Conservation (phyloP, 2,113 vertebrate species). For the Brevimyrus niger region DNA sequence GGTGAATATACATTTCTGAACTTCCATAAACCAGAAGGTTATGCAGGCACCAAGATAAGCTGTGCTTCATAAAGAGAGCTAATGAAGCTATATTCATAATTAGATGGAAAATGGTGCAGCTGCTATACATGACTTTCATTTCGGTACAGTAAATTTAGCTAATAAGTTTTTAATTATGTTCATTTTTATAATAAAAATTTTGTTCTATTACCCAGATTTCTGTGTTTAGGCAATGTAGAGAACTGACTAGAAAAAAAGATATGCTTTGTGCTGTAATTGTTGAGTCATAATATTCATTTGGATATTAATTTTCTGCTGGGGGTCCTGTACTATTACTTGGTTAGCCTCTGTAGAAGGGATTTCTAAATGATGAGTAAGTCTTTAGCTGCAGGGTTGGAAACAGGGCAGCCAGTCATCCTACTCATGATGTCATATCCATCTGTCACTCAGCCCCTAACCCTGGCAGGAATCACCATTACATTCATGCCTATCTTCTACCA, state of each 20-base stretch:
- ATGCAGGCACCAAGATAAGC: neutral
- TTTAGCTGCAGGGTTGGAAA: constrained; percentile 42
- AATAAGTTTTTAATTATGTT: neutral
- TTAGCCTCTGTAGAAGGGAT: constrained; percentile 23
- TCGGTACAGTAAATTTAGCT: neutral
- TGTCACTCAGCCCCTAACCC: constrained; percentile 46
- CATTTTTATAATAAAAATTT: neutral
- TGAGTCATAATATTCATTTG: constrained; percentile 47
- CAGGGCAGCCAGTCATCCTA: constrained; percentile 43
- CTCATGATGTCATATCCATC: constrained; percentile 53
- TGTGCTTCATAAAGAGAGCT: neutral
- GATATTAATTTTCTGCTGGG: constrained; percentile 37
- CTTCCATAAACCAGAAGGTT: neutral
- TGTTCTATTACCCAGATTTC: neutral
- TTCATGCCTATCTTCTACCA: neutral
- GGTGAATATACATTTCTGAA: neutral
- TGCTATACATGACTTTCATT: neutral
- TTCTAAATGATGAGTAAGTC: constrained; percentile 38
- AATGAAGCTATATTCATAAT: neutral
- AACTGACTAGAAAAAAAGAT: neutral
- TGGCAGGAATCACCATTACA: neutral
- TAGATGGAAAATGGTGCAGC: neutral
- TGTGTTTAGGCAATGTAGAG: neutral
- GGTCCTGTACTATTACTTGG: constrained; percentile 47
- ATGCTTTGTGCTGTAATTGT: constrained; percentile 27